A percentile compares a stretch with the other conserved stretches of the same genome.
phyloP scores from a whole-genome alignment of 2,888 invertebrate species.

The Suillia variegata region DNA sequence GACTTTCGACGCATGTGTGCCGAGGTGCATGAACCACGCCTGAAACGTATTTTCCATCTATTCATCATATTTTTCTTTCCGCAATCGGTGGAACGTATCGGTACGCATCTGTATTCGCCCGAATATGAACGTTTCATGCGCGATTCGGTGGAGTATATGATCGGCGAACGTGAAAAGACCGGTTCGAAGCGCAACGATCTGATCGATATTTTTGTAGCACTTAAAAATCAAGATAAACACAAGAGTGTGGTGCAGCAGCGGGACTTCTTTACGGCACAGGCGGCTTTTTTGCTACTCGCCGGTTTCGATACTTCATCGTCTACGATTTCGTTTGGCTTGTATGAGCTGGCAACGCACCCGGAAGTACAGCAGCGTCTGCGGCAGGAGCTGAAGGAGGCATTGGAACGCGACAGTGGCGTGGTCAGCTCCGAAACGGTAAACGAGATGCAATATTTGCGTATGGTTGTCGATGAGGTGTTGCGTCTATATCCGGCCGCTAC shows the following conservation, averaged over 20 bases:
- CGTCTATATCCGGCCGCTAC: conserved; percentile 56
- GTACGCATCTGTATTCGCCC: conserved; percentile 46
- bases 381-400: conserved; percentile 53
- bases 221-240: conserved; percentile 43
- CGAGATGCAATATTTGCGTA: conserved; percentile 60
- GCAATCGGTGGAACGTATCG: conserved; percentile 40
- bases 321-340: conserved; percentile 59
- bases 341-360: conserved; percentile 57
- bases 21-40: conserved; percentile 54
- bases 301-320: conserved; percentile 58
- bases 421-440: conserved; percentile 57
- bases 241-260: conserved; percentile 35
- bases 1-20: conserved; percentile 58
- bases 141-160: conserved; percentile 55
- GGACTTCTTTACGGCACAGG: conserved; percentile 54
- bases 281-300: conserved; percentile 50
- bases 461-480: conserved; percentile 56
- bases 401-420: conserved; percentile 41
- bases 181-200: conserved; percentile 61
- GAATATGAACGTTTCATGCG: conserved; percentile 57
- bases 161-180: conserved; percentile 55
- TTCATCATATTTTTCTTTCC: conserved; percentile 60
- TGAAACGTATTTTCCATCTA: conserved; percentile 53
- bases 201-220: conserved; percentile 62
- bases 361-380: conserved; percentile 56